Evolutionary conservation across 37 sponge, comb jelly and placozoan species (phyloP).

Genomic region (Mnemiopsis leidyi): DNA sequence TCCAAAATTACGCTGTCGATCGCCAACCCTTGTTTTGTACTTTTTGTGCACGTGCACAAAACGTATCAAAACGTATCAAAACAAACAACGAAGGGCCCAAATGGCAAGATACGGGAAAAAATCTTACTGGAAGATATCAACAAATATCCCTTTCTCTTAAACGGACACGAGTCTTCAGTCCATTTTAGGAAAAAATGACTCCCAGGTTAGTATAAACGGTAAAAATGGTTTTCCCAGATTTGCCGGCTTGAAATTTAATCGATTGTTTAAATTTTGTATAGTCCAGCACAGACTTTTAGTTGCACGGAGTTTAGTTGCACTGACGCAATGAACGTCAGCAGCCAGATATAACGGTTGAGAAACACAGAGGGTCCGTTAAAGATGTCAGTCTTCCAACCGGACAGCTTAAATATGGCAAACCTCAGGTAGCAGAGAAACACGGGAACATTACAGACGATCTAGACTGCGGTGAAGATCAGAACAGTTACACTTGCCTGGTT

Average conservation of each 20-base stretch:
- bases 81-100: no score
- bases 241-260: no score
- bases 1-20: no score
- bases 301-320: not conserved
- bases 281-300: no score
- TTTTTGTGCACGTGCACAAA: no score
- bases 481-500: not conserved
- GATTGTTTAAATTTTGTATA: no score
- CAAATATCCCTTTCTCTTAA: conserved; percentile 77
- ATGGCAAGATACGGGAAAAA: no score
- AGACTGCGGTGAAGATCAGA: not conserved
- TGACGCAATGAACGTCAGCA: not conserved
- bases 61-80: no score
- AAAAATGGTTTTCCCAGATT: no score
- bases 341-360: not conserved
- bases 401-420: not conserved
- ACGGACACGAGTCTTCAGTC: conserved; percentile 82
- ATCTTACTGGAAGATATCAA: conserved; percentile 73
- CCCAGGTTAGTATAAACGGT: conserved; percentile 19
- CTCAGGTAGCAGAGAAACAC: not conserved
- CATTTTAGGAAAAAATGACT: conserved; percentile 14
- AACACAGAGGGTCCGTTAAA: not conserved
- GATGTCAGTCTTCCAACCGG: not conserved
- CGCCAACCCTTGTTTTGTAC: no score
- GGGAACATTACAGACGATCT: not conserved